Evolutionary conservation across 2,888 invertebrate species (phyloP), one percentile per base, ranked within the genome.

Genomic region (Subacronicta megacephala): DNA sequence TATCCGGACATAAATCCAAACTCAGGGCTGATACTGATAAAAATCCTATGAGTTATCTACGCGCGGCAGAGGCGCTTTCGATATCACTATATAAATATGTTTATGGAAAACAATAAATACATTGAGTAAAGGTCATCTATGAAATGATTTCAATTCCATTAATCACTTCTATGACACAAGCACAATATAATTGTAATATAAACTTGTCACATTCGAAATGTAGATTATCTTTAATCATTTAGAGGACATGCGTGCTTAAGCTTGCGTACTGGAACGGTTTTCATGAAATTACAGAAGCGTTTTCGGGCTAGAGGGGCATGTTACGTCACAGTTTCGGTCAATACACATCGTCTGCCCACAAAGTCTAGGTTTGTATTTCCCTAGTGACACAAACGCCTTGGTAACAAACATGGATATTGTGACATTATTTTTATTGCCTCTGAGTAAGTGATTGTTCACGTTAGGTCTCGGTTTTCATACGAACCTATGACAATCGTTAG

Each of bases 291-390:
- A 36, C 50, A 41, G 20, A 50, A 52, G 38, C 43, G 38, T 18
- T 53, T 70, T 70, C 50, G 47, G 44, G 40, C 38, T 35, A 49
- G 16, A 41, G 43, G 41, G 29, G 16, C 17, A 26, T 52, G 35
- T 61, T 61, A 41, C 66, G 62, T 57, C 47, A 63, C 54, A 54
- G 40, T 49, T 62, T 72, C 44, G 43, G 54, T 55, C 68, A 57
- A 61, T 69, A 61, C 45, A 59, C 45, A 52, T 41, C 46, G 45
- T 12, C 26, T 31, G 47, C 42, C 23, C 26, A 49, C 45, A n/a
- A 43, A 43, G 15, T 37, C 33, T 42, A 37, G 33, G 35, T 57
- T 50, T 45, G 13, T 46, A 60, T 69, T 55, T 55, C 59, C 56
- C 56, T 20, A 49, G 53, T 47, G 54, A 51, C 42, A 62, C 35